Evolutionary conservation across 2,888 invertebrate species (phyloP), one percentile per base, ranked within the genome.

Genomic region (Cryptosula pallasiana): DNA sequence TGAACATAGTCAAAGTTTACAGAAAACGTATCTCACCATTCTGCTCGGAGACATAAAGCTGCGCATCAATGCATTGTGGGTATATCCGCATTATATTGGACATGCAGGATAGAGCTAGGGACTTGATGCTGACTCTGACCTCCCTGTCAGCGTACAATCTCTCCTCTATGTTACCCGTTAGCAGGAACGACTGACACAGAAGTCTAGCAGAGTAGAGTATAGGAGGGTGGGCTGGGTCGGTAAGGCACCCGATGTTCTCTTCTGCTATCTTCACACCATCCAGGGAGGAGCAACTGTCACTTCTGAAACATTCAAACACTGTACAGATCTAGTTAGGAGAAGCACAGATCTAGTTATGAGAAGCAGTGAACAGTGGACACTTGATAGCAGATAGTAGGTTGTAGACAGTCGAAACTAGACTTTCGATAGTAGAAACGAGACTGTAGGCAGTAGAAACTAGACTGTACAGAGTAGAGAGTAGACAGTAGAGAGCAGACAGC

Each of bases 51-150:
- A 84, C 83, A 57, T 86, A 85, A 35, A 89, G 78, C 13, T 86
- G 82, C 27, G 90, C 82, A 0, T 91, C 88, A 73, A 94, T 88
- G 1, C 91, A 87, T 76, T 89, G 88, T 0, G 96, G 94, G 78
- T 90, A 89, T 32, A 94, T 82, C 55, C 89, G 88, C 45, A 94
- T 85, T 72, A 93, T 89, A 76, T 90, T 90, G 0, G 91, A 89
- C 29, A 96, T 83, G 81, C 94, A 94, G 72, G 89, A 89, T n/a
- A 96, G 82, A 0, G 95, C 92, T 54, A 95, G 88, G 5, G 92
- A 91, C 85, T 96, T 95, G 0, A 95, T 92, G 73, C 95, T 95
- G 35, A 97, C 94, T 45, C 96, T 88, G 45, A 92, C 90, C 29
- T 87, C 86, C 83, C 89, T 88, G 81, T 95, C 95, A 0, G 91